phyloP scores from a whole-genome alignment of 2,797 vertebrate species.

The Sparus aurata region DNA sequence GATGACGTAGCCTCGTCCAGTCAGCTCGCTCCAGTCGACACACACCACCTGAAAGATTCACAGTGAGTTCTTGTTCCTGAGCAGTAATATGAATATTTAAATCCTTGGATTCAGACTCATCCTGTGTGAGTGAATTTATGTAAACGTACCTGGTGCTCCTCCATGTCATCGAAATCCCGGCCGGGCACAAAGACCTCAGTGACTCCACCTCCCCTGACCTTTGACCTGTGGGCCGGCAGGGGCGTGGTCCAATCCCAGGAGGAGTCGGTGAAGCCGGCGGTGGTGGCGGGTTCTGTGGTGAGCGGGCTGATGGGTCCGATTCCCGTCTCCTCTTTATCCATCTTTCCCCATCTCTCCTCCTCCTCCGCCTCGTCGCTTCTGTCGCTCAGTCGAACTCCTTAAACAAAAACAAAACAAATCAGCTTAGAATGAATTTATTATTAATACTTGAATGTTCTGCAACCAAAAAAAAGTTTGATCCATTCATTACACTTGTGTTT shows the following conservation, averaged over 20 bases:
- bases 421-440: not conserved
- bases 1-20: slow-evolving; percentile 91
- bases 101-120: not conserved
- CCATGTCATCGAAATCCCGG: slow-evolving; percentile 73
- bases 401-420: not conserved
- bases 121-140: not conserved
- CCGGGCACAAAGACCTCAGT: slow-evolving; percentile 41
- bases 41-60: slow-evolving; percentile 90
- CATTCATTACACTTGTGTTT: no score
- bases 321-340: slow-evolving; percentile 20
- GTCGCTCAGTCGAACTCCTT: slow-evolving; percentile 18
- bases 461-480: no score
- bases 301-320: slow-evolving; percentile 61
- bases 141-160: slow-evolving; percentile 87
- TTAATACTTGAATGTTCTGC: no score
- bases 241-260: slow-evolving; percentile 64
- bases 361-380: slow-evolving; percentile 52
- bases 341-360: slow-evolving; percentile 33
- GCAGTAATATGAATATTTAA: not conserved
- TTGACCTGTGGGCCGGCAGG: no score
- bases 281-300: slow-evolving; percentile 62
- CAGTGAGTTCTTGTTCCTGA: not conserved
- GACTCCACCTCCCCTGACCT: no score
- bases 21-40: slow-evolving; percentile 94
- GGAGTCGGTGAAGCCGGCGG: slow-evolving; percentile 67